These are phyloP conservation scores for Pheosia gnoma DNA, from an alignment of 2,888 invertebrate species.

Conservation along the genomic window DNA sequence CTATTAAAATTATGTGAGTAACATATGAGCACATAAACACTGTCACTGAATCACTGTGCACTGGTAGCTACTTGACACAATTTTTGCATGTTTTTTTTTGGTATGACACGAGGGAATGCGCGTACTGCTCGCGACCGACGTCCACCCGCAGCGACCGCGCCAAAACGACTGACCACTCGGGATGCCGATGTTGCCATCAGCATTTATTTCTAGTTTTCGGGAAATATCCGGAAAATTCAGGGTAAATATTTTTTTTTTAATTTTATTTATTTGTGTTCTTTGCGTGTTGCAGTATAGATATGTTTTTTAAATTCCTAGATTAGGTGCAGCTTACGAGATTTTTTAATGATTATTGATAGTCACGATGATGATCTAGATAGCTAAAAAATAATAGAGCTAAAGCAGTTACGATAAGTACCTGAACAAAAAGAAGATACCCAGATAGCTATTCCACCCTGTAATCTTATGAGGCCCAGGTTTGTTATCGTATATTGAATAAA, in stretches of 20 bases:
- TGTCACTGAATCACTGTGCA: constrained; percentile 47
- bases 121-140: constrained; percentile 40
- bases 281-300: too few species aligned
- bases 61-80: constrained; percentile 35
- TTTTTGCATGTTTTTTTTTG: constrained; percentile 46
- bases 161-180: constrained; percentile 68
- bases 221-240: constrained; percentile 10
- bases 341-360: too few species aligned
- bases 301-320: too few species aligned
- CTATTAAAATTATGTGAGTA: constrained; percentile 12
- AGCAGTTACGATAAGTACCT: too few species aligned
- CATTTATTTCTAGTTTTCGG: constrained; percentile 35
- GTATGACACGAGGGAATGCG: constrained; percentile 48
- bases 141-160: constrained; percentile 61
- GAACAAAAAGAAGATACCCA: too few species aligned
- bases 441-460: too few species aligned
- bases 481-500: too few species aligned
- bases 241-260: not conserved
- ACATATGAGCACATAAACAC: constrained; percentile 33
- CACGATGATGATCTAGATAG: too few species aligned
- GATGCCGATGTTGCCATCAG: constrained; percentile 55
- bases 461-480: too few species aligned
- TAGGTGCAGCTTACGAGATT: too few species aligned
- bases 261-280: too few species aligned
- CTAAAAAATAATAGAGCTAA: too few species aligned